Conservation (phyloP, 2,888 invertebrate genomes). For the Trissoscelio sp. region DNA sequence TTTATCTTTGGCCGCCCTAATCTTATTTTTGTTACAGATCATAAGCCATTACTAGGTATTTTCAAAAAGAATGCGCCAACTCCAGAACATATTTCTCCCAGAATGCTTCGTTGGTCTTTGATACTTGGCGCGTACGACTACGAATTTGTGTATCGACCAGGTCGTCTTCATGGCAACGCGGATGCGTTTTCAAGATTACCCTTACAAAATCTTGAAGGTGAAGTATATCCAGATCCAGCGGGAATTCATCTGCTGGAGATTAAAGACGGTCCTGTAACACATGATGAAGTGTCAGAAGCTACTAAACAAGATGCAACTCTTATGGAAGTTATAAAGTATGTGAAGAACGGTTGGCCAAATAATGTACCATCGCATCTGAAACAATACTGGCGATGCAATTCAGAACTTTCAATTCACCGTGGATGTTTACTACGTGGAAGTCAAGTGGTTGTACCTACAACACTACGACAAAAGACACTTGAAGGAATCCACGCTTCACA, state of each 20-base stretch:
- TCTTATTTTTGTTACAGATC: slow-evolving; percentile 4
- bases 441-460: slow-evolving; percentile 23
- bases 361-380: not conserved
- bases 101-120: slow-evolving; percentile 19
- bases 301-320: not conserved
- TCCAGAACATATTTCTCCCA: slow-evolving; percentile 12
- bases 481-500: slow-evolving; percentile 11
- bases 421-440: slow-evolving; percentile 17
- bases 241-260: not conserved
- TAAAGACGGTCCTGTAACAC: not conserved
- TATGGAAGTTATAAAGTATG: not conserved
- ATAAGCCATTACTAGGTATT: slow-evolving; percentile 15
- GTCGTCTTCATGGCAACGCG: slow-evolving; percentile 9
- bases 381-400: not conserved
- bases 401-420: slow-evolving; percentile 1
- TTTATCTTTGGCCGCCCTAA: slow-evolving; percentile 9
- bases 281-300: not conserved
- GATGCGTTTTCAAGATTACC: slow-evolving; percentile 22
- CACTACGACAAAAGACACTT: not conserved
- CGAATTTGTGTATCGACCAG: slow-evolving; percentile 4
- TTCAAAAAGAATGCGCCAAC: slow-evolving; percentile 11
- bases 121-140: slow-evolving; percentile 15
- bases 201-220: no score
- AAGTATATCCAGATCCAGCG: not conserved
- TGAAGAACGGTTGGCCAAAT: slow-evolving; percentile 2